Base-by-base conservation (phyloP, 2,113 vertebrate species). In the Origma solitaria region DNA sequence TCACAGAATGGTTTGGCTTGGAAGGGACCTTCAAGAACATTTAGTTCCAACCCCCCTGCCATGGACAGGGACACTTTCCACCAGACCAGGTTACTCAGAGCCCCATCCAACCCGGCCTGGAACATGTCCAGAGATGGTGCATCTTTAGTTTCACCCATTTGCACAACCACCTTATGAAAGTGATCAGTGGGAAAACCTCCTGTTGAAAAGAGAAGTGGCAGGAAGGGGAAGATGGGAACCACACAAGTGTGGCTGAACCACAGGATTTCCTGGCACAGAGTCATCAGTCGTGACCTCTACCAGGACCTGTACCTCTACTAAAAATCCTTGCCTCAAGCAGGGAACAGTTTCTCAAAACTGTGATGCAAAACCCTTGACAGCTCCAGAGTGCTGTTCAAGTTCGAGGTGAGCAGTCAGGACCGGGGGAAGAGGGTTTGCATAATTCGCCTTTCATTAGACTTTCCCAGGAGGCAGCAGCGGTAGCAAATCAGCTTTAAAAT, bases 1-100 rank as follows among this genome's bases (percentile, higher is more conserved):
- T 1, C 2, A 0, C 17, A 35, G 35, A 57, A 42, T 0, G 0
- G 20, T 42, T 47, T 3, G 2, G 25, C 47, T 40, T 54, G 30
- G 54, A 54, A 61, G 6, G 17, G 4, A 49, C 6, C 79, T 37
- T 27, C 22, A 13, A 20, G 25, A 69, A 35, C 53, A 40, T n/a
- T 30, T 4, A 13, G 20, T 42, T 31, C 78, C 70, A 61, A 13
- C 6, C 30, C 11, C 37, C 49, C 20, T 54, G 21, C n/a, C 14
- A 6, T 19, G 47, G 21, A 8, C 47, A 61, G 47, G 22, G 49
- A 54, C 18, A 33, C 2, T 47, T 82, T 42, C 15, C 15, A 7
- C 21, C 25, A 7, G 23, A 21, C 24, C 28, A 66, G n/a, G 10
- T 60, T 35, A 38, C 8, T 54, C 25, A 75, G 35, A 47, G 28